Base-by-base conservation (phyloP, 2,797 vertebrate genomes). In the Sciurus vulgaris region DNA sequence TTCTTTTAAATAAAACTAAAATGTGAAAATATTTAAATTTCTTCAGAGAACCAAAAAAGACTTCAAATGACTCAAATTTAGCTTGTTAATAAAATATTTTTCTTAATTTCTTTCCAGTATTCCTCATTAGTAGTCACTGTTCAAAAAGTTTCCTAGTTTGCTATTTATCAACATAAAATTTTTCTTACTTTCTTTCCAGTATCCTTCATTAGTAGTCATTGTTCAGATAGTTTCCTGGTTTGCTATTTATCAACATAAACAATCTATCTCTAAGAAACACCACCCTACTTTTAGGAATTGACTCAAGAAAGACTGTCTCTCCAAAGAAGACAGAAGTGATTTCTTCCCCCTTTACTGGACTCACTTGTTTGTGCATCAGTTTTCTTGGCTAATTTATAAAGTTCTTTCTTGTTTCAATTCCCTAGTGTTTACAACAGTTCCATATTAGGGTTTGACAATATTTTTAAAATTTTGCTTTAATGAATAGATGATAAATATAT, bases 1-100 rank as follows among this genome's bases (percentile, higher is more conserved):
- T 95, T 77, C 9, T 70, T 82, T 95, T 28, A 92, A 63, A n/a
- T 82, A 92, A 72, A 91, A 85, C 10, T 56, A 83, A 93, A 90
- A 56, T 93, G 47, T 47, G 1, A 30, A 90, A 54, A 54, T 85
- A 89, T 86, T 88, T 94, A 73, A 84, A 87, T 54, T 38, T 88
- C 5, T 93, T 92, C 14, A 92, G 82, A 59, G 18, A 26, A 79
- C 18, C 26, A 49, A 44, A 65, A 74, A 85, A 87, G 6, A 61
- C 41, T 90, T 82, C 47, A 91, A 67, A 59, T 86, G 38, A 7
- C n/a, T n/a, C 59, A 63, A 22, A 86, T 78, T 38, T 76, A 70
- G 26, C 26, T 77, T 28, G 17, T 74, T 79, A 12, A 74, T 38
- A 38, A 38, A 38, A 38, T 38, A 38, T 38, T 38, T 73, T 76